A percentile compares a stretch with the other conserved stretches of the same genome.
phyloP scores from a whole-genome alignment of 2,888 invertebrate species.

The Agriopis aurantiaria region DNA sequence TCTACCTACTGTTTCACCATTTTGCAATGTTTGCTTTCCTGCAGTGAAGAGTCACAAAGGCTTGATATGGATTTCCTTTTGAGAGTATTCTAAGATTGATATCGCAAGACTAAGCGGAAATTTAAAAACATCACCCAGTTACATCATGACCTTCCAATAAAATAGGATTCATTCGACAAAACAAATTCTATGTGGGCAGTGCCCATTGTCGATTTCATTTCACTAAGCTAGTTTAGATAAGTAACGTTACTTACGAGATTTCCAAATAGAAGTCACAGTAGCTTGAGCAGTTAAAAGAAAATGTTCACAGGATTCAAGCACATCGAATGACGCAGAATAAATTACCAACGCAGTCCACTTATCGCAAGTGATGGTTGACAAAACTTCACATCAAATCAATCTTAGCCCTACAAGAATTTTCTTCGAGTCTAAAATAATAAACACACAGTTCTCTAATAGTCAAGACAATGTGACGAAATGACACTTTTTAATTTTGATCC shows the following conservation, averaged over 20 bases:
- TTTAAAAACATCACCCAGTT: constrained; percentile 48
- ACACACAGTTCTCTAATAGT: constrained; percentile 68
- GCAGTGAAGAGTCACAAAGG: constrained; percentile 14
- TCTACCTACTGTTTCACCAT: constrained; percentile 11
- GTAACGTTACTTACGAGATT: constrained; percentile 53
- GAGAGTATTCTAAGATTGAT: neutral
- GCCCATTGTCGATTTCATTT: neutral
- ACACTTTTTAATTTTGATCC: constrained; percentile 83
- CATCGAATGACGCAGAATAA: constrained; percentile 75
- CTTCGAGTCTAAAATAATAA: constrained; percentile 57
- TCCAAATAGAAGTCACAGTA: constrained; percentile 35
- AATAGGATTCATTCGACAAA: constrained; percentile 35
- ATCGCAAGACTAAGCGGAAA: constrained; percentile 43
- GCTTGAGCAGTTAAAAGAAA: constrained; percentile 10
- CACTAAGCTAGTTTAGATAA: neutral
- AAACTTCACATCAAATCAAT: constrained; percentile 76
- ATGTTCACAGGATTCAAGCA: constrained; percentile 50
- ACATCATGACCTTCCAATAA: constrained; percentile 61
- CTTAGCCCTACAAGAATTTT: constrained; percentile 66
- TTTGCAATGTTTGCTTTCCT: constrained; percentile 18
- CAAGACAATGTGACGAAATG: constrained; percentile 64
- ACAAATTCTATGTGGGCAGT: constrained; percentile 25
- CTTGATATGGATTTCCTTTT: neutral
- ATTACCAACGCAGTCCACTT: constrained; percentile 69
- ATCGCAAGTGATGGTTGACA: constrained; percentile 71